Percentiles rank a stretch among this genome's conserved stretches.
Conservation (phyloP, 2,888 invertebrate species). For the Microctonus brassicae region DNA sequence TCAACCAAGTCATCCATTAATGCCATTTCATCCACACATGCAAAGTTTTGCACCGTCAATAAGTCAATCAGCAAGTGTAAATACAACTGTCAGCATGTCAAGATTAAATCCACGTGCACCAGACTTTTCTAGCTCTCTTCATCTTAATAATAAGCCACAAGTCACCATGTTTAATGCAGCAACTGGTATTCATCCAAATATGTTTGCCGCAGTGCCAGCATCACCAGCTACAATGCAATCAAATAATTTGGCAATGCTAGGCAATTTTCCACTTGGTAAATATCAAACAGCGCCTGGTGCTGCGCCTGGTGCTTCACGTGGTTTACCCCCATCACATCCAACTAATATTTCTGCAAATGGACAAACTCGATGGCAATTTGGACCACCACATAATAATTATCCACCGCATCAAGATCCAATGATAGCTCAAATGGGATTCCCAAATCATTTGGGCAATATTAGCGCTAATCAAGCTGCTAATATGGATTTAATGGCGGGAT, state of each 20-base stretch:
- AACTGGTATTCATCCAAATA: conserved; percentile 61
- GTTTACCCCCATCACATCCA: conserved; percentile 49
- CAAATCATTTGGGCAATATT: conserved; percentile 62
- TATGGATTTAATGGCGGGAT: conserved; percentile 63
- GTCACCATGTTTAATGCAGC: conserved; percentile 64
- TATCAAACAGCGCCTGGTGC: conserved; percentile 55
- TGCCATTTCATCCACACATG: conserved; percentile 63
- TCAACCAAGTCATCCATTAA: conserved; percentile 55
- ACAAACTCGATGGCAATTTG: conserved; percentile 66
- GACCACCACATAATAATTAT: conserved; percentile 59
- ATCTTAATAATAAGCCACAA: conserved; percentile 64
- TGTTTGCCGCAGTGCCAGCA: conserved; percentile 53
- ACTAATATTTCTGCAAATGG: conserved; percentile 57
- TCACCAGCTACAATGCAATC: conserved; percentile 54
- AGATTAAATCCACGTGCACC: conserved; percentile 86
- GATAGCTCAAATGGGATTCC: conserved; percentile 62
- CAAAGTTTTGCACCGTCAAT: conserved; percentile 61
- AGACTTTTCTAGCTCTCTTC: conserved; percentile 77
- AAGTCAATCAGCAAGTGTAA: conserved; percentile 62
- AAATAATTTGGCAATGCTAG: conserved; percentile 61
- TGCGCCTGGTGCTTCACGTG: conserved; percentile 48
- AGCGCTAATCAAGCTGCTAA: conserved; percentile 53
- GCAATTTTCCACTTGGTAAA: conserved; percentile 64
- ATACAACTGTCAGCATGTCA: conserved; percentile 74
- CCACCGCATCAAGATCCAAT: conserved; percentile 62